These are phyloP conservation scores for Eufriesea mexicana DNA, from an alignment of 1,140 invertebrate genomes.

Conservation along the genomic window DNA sequence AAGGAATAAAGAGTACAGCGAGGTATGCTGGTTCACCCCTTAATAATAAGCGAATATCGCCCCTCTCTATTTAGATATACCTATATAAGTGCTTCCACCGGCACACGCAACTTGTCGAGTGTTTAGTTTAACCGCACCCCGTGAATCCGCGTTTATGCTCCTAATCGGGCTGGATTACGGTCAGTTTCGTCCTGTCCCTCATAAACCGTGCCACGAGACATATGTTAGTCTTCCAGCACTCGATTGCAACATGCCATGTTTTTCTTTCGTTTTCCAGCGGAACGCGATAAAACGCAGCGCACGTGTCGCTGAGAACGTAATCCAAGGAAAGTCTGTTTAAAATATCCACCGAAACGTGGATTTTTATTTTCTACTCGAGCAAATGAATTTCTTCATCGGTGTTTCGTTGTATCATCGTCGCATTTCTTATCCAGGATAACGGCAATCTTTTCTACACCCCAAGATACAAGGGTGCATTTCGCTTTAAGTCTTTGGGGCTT, in stretches of 20 bases:
- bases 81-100: slow-evolving; percentile 65
- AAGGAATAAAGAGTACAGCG: not conserved
- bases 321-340: not conserved
- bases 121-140: slow-evolving; percentile 66
- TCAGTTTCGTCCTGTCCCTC: slow-evolving; percentile 40
- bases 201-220: slow-evolving; percentile 55
- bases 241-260: slow-evolving; percentile 20
- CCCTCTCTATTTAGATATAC: slow-evolving; percentile 25
- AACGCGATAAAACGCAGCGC: not conserved
- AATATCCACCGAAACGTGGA: not conserved
- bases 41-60: slow-evolving; percentile 43
- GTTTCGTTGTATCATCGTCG: not conserved
- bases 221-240: slow-evolving; percentile 60
- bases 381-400: not conserved
- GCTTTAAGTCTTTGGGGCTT: not conserved
- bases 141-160: slow-evolving; percentile 60
- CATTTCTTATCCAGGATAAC: not conserved
- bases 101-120: slow-evolving; percentile 73
- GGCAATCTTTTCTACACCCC: not conserved
- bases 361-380: not conserved
- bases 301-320: slow-evolving; percentile 12
- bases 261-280: slow-evolving; percentile 17
- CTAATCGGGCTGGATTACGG: slow-evolving; percentile 67
- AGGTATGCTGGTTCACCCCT: not conserved
- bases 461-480: not conserved